A percentile compares a stretch with the other conserved stretches of the same genome.
phyloP scores from a whole-genome alignment of 2,888 invertebrate species.

The Synergus gifuensis region DNA sequence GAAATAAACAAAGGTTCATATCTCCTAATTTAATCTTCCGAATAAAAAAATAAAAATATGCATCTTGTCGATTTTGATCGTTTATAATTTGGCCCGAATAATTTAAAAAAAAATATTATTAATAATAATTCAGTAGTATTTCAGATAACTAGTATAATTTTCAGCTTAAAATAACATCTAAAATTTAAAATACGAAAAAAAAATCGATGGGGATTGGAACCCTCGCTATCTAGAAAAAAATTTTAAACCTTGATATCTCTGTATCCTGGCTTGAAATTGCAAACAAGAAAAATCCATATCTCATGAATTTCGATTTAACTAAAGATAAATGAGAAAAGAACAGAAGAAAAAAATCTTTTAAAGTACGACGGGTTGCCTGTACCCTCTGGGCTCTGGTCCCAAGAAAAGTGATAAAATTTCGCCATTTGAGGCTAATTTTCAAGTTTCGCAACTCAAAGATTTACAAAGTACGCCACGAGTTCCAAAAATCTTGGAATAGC shows the following conservation, averaged over 20 bases:
- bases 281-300: background rate
- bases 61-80: background rate
- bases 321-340: background rate
- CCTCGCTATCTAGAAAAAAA: background rate
- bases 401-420: conserved; percentile 13
- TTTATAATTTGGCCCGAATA: too few relatives aligned
- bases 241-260: background rate
- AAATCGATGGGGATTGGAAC: background rate
- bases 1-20: background rate
- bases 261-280: background rate
- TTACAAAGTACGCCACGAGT: background rate
- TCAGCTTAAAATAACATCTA: too few relatives aligned
- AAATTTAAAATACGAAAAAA: background rate
- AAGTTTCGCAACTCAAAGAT: conserved; percentile 10
- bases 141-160: background rate
- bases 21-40: background rate
- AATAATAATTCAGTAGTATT: background rate
- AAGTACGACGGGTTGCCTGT: background rate
- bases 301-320: background rate
- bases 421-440: conserved; percentile 13
- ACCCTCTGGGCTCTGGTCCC: background rate
- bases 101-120: too few relatives aligned
- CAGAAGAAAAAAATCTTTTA: background rate
- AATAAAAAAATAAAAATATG: background rate
- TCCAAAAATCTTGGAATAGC: conserved; percentile 6